Percentiles rank a stretch among this genome's conserved stretches.
Conservation (phyloP, 2,113 vertebrate genomes). For the Aegotheles bennettii region DNA sequence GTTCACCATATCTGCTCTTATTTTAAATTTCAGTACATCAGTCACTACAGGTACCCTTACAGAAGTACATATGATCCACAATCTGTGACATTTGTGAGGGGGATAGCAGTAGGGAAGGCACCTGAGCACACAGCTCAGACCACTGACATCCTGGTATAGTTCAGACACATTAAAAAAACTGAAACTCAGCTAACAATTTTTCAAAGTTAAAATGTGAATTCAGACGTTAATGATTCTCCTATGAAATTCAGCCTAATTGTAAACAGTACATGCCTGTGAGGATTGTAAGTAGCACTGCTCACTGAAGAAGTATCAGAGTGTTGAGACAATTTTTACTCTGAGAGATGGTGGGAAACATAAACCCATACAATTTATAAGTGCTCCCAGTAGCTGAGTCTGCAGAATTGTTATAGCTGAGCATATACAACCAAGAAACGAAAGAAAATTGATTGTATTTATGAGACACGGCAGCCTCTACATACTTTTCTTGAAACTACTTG, state of each 20-base stretch:
- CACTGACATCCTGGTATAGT: background rate
- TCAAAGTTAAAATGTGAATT: background rate
- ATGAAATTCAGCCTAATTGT: background rate
- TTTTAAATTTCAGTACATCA: background rate
- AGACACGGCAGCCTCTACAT: background rate
- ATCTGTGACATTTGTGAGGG: background rate
- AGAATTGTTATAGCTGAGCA: background rate
- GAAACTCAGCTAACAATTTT: background rate
- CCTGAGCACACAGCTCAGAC: fast-evolving
- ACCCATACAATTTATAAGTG: background rate
- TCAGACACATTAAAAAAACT: background rate
- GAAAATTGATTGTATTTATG: constrained; percentile 16
- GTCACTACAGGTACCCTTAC: fast-evolving
- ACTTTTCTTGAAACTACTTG: background rate
- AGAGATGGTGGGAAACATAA: background rate
- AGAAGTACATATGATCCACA: background rate
- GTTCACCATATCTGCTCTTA: background rate
- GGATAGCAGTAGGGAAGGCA: background rate
- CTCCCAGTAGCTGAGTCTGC: background rate
- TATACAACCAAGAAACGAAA: background rate
- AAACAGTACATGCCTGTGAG: background rate
- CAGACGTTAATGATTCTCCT: background rate
- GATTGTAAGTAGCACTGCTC: background rate
- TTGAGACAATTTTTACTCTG: background rate
- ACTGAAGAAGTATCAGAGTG: background rate